Percentiles rank a stretch among this genome's conserved stretches.
Evolutionary conservation across 1,140 invertebrate genomes (phyloP).

Genomic region (Diachasmimorpha longicaudata): DNA sequence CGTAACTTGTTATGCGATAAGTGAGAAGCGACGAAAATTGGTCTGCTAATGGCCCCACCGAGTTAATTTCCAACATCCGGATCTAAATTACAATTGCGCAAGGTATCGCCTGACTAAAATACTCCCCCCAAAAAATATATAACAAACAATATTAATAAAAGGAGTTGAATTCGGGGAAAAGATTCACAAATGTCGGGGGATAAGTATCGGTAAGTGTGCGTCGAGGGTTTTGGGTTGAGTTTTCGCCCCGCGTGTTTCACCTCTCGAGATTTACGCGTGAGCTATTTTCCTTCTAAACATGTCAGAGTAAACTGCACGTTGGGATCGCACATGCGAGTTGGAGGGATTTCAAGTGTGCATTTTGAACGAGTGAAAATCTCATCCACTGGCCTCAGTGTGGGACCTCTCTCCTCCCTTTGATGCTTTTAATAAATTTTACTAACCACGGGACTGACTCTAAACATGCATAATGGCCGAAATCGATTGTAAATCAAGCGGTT

Average conservation of each 20-base stretch:
- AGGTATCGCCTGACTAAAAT: not conserved
- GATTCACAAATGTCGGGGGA: not conserved
- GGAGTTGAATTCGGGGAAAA: too few species aligned
- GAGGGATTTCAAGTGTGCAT: slow-evolving; percentile 10
- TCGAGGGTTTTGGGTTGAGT: not conserved
- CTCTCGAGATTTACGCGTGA: slow-evolving; percentile 31
- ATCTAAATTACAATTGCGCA: slow-evolving; percentile 37
- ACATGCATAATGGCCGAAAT: slow-evolving; percentile 14
- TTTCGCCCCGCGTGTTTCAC: not conserved
- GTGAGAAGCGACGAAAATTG: slow-evolving; percentile 21
- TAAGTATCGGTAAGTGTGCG: not conserved
- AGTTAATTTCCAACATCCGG: slow-evolving; percentile 23
- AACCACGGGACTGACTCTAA: not conserved
- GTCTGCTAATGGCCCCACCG: slow-evolving; percentile 17
- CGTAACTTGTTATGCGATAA: slow-evolving; percentile 3
- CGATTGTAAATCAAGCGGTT: slow-evolving; percentile 35
- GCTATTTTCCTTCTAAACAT: slow-evolving; percentile 33
- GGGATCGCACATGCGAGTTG: slow-evolving; percentile 8
- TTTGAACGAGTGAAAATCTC: slow-evolving; percentile 18
- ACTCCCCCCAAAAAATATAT: too few species aligned
- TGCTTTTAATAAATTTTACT: slow-evolving; percentile 36
- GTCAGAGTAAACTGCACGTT: not conserved
- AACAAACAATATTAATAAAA: too few species aligned
- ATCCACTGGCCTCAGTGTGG: slow-evolving; percentile 10
- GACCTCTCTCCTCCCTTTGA: slow-evolving; percentile 10